These are phyloP conservation scores for Schizopygopsis pylzovi DNA, from an alignment of 2,797 vertebrate genomes.

Conservation along the genomic window DNA sequence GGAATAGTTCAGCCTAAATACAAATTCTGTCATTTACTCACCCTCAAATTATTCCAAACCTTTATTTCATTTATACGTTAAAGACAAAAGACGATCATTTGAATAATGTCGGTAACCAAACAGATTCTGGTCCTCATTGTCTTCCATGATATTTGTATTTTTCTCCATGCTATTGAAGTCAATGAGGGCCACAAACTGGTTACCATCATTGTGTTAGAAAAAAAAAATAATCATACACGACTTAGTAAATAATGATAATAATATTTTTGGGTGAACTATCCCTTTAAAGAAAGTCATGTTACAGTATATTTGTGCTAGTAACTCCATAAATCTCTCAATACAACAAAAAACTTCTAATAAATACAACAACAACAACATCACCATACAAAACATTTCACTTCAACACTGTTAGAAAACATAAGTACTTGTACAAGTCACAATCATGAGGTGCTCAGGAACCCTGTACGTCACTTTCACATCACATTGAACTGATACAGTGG, in stretches of 20 bases:
- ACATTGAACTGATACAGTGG: conserved; percentile 58
- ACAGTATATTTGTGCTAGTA: conserved; percentile 1
- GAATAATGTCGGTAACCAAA: not conserved
- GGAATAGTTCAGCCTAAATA: not conserved
- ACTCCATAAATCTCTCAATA: conserved; percentile 1
- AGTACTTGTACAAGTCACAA: conserved; percentile 59
- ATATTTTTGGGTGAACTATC: not conserved
- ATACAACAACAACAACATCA: conserved; percentile 60
- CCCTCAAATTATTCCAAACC: not conserved
- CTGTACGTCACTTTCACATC: conserved; percentile 56
- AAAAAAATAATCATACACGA: not conserved
- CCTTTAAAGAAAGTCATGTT: not conserved
- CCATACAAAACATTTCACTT: conserved; percentile 70
- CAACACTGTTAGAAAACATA: conserved; percentile 45
- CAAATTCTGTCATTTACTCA: not conserved
- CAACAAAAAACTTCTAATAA: conserved; percentile 64
- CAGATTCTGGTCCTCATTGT: not conserved
- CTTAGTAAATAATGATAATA: not conserved
- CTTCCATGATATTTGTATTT: not conserved
- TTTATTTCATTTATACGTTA: not conserved
- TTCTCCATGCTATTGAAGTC: not conserved
- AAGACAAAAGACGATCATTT: not conserved
- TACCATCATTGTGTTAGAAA: not conserved
- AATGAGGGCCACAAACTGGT: not conserved
- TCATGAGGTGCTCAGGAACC: conserved; percentile 57